Evolutionary conservation across 1,140 invertebrate species (phyloP).

Genomic region (Antheraea mylitta): DNA sequence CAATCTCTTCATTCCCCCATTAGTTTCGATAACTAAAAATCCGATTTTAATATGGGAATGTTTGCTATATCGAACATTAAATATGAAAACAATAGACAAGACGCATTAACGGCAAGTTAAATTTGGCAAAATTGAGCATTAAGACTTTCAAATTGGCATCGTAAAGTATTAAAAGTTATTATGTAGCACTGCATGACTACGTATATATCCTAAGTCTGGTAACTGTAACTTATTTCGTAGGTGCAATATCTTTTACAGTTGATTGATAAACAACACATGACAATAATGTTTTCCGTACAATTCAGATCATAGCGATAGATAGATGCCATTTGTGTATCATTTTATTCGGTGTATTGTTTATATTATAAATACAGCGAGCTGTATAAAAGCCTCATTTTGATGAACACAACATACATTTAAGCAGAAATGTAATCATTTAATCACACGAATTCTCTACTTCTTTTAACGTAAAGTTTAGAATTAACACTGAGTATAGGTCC

Average conservation of each 20-base stretch:
- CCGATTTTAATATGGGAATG: constrained; percentile 36
- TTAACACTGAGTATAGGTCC: too few species aligned
- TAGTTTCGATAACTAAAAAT: constrained; percentile 29
- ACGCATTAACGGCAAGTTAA: constrained; percentile 71
- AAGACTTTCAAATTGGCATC: constrained; percentile 69
- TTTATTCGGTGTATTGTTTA: not conserved
- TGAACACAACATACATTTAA: too few species aligned
- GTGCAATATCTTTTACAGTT: constrained; percentile 46
- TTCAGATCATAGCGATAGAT: constrained; percentile 22
- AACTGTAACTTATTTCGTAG: constrained; percentile 69
- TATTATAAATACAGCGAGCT: too few species aligned
- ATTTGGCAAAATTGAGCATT: constrained; percentile 79
- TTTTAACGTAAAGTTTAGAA: too few species aligned
- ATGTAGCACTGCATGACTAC: constrained; percentile 61
- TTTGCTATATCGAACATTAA: constrained; percentile 35
- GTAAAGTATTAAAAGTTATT: constrained; percentile 54
- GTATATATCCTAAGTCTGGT: constrained; percentile 68
- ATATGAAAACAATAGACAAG: constrained; percentile 64
- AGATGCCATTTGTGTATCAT: constrained; percentile 18
- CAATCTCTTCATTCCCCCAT: constrained; percentile 52
- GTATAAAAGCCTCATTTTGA: too few species aligned
- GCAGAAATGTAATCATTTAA: too few species aligned
- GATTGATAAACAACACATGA: constrained; percentile 36
- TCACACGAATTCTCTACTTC: too few species aligned
- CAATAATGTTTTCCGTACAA: constrained; percentile 31